Base-by-base conservation (phyloP, 1,140 invertebrate species). In the Drosophila funebris region DNA sequence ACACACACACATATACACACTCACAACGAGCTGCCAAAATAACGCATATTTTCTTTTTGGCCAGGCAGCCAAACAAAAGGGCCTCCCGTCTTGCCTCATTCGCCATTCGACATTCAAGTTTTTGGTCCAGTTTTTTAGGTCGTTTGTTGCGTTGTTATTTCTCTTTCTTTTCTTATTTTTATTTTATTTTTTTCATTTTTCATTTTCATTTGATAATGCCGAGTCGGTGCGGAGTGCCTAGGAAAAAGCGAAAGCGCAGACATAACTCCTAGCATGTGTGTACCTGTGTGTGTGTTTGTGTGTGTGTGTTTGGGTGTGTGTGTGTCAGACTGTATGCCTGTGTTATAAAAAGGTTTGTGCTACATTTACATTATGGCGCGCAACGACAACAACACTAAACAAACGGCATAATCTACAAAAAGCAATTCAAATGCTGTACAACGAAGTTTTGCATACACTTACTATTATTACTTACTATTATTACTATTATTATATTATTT, bases 271-370 rank as follows among this genome's bases (percentile, higher is more conserved):
- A 11, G 20, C 68, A 64, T 71, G 68, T 64, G 67, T 62, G 67
- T 41, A 62, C 31, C 37, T 76, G 46, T 24, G 31, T 33, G 52
- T 54, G 27, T 53, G 27, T 22, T 16, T 72, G 39, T 16, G 37
- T 18, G 37, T 18, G 18, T 37, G n/a, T 44, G 43, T 52, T 50
- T 57, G 58, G 64, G 48, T 76, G 71, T 68, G 24, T 22, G 20
- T 18, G 14, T 60, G 50, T 60, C 46, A 72, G 46, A 53, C 56
- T 73, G 68, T 61, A 61, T 80, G 82, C 63, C 74, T 31, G 71
- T 58, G 83, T 78, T 82, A 83, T 78, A 88, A 88, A 88, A 88
- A 88, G 83, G 83, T 88, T 88, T 88, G 83, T 88, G 83, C 83
- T 88, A 88, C 83, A 88, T 88, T 88, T 88, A 88, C 83, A 88